Conservation (phyloP, 2,888 invertebrate genomes). For the Drosophila niveifrons region DNA sequence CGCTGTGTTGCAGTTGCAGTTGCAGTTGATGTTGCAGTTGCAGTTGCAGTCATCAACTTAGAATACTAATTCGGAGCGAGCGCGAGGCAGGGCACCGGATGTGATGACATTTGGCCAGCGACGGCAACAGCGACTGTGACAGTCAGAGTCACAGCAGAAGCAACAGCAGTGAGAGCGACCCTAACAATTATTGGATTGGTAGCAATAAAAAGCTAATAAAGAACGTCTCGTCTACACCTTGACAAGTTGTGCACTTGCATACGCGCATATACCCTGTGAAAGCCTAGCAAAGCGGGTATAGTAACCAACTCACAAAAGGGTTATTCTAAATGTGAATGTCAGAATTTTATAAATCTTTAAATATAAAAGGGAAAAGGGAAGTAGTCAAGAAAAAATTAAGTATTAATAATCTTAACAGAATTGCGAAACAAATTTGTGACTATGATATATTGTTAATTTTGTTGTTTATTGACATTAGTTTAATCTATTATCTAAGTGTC, state of each 20-base stretch:
- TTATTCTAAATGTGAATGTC: not conserved
- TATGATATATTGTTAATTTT: no score
- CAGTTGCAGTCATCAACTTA: constrained; percentile 70
- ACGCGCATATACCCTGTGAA: constrained; percentile 8
- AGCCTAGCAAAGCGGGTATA: not conserved
- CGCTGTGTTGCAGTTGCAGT: constrained; percentile 33
- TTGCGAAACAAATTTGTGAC: no score
- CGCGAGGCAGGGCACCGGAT: constrained; percentile 71
- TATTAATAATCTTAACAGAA: no score
- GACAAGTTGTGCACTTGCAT: constrained; percentile 73
- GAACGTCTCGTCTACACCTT: constrained; percentile 49
- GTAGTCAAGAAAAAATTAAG: no score
- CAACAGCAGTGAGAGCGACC: constrained; percentile 49
- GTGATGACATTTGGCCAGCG: constrained; percentile 76
- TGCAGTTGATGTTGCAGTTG: constrained; percentile 59
- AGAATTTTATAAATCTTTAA: no score
- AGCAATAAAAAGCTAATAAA: constrained; percentile 81
- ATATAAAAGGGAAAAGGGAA: no score
- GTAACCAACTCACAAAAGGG: not conserved
- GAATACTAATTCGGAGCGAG: constrained; percentile 75
- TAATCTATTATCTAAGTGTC: no score
- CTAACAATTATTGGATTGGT: constrained; percentile 71
- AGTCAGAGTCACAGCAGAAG: constrained; percentile 10
- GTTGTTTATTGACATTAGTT: no score
- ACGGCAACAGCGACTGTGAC: constrained; percentile 17